Evolutionary conservation across 2,113 vertebrate genomes (phyloP), one percentile per base, ranked within the genome.

Genomic region (Poecile atricapillus): DNA sequence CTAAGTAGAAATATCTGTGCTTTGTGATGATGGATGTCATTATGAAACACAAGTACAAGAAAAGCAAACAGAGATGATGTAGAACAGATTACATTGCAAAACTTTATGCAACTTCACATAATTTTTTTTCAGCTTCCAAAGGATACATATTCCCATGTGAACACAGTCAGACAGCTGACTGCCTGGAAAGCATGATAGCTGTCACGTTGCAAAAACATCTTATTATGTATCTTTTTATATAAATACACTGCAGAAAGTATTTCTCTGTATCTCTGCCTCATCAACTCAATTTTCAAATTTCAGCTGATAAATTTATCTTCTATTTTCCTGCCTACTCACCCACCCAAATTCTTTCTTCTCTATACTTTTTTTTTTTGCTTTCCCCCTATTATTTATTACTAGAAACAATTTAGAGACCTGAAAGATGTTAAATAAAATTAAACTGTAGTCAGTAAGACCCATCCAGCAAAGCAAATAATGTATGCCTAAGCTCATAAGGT

Each of bases 281-380:
- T 74, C 68, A 50, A 83, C 12, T 86, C 27, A 35, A 27, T 93
- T 94, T 93, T 94, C 39, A 88, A 70, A 77, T 90, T 91, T 95
- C 15, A 59, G 55, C 24, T 55, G 63, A 90, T 88, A 94, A 93
- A 69, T 47, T 5, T 53, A 25, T 79, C 37, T 90, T 50, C 35
- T 76, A 39, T 65, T 80, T 88, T 12, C 43, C 59, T 77, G 30
- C 78, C 55, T 80, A 63, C 82, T 74, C 67, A 90, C 4, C 23
- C 59, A 59, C 47, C 37, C 33, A 47, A 91, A 76, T 53, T 88
- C 55, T 90, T 88, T 53, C 49, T 62, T 83, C 35, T 67, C 39
- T 67, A 4, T 47, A 41, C 7, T 41, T 69, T 5, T 52, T 64
- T 79, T 70, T 74, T 84, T 64, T 27, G 8, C 11, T 70, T 75